Base-by-base conservation (phyloP, 35 echinoderm and acorn worm species). In the Stichopus chloronotus region DNA sequence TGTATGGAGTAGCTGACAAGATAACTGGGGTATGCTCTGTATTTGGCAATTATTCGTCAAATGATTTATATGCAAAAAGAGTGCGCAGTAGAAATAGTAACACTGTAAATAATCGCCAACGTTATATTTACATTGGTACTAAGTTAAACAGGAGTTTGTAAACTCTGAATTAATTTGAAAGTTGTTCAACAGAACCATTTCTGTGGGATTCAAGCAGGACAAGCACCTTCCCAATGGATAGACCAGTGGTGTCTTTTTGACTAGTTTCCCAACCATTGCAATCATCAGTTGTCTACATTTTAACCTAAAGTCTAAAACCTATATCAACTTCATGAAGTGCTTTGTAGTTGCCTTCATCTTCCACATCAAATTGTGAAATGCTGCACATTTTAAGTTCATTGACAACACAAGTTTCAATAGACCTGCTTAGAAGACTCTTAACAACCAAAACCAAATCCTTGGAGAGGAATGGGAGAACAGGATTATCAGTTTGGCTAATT, bases 251-350 rank as follows among this genome's bases (percentile, higher is more conserved):
- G 78, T 81, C 78, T 81, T 81, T 81, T 81, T 81, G 14, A 81
- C 9, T 81, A 81, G 78, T 81, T 81, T 81, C 78, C 78, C 78
- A 81, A 81, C 78, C 78, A 81, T 81, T 81, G 14, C 78, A 81
- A 81, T 81, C 78, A 81, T 81, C 14, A 81, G 9, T 81, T 43
- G 78, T 81, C 78, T 69, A 69, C 63, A 69, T 69, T 69, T 69
- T 69, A 81, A 81, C 78, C 25, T 81, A 43, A 81, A 81, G 78
- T 81, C 78, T 43, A 43, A 81, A 81, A 81, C 25, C 78, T 43
- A 81, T 81, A 24, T 81, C 78, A 81, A 81, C 78, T 81, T 81
- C 78, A 81, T 81, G 78, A 20, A 81, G 78, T 81, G 78, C 9
- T 81, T 81, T 81, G 78, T 81, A 81, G 63, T 69, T 69, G 63